phyloP scores from a whole-genome alignment of 1,140 invertebrate species.

The Rhagoletis pomonella region DNA sequence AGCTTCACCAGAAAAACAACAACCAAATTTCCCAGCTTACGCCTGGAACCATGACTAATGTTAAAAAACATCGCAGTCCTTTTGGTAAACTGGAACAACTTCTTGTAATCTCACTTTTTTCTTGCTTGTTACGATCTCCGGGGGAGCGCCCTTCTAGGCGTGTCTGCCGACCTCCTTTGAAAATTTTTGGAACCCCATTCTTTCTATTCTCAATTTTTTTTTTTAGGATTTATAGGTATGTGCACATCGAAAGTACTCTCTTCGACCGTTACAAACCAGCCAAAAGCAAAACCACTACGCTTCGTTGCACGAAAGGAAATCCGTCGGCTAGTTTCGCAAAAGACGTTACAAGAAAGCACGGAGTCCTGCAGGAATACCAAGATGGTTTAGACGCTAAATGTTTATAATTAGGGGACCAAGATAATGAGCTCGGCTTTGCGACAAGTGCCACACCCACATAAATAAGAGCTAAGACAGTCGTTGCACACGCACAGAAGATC shows the following conservation, averaged over 20 bases:
- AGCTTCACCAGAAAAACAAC: no score
- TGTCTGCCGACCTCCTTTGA: no score
- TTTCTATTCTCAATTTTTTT: background rate
- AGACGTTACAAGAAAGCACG: constrained; percentile 11
- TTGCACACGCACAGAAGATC: constrained; percentile 16
- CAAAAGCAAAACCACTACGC: background rate
- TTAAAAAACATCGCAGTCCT: no score
- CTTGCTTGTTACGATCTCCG: no score
- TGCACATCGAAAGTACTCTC: no score
- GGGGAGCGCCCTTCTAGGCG: no score
- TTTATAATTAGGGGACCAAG: background rate
- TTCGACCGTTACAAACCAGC: background rate
- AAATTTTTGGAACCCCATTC: no score
- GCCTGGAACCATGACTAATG: no score
- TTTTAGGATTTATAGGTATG: background rate
- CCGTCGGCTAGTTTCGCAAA: background rate
- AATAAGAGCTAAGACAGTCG: background rate
- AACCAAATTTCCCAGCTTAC: no score
- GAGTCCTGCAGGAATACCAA: background rate
- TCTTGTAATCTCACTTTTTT: no score
- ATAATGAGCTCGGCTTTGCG: constrained; percentile 3
- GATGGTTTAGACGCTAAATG: constrained; percentile 2
- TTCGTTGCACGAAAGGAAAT: background rate
- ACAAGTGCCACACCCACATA: constrained; percentile 34
- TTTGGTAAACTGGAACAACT: no score